These are phyloP conservation scores for Andrena cerasifolii DNA, from an alignment of 1,140 invertebrate genomes.

Conservation along the genomic window DNA sequence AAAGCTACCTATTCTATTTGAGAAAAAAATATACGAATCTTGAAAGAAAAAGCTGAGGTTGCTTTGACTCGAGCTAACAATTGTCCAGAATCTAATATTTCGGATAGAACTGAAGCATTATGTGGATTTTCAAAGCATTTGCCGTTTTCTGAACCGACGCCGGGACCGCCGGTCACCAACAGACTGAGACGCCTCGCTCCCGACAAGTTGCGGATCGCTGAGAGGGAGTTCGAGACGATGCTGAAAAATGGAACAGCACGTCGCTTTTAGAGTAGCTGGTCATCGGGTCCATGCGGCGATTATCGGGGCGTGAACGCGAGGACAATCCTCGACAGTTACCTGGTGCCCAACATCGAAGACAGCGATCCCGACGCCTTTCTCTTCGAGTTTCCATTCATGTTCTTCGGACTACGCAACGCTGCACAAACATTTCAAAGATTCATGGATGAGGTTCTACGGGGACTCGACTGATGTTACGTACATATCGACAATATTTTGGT, in stretches of 20 bases:
- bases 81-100: constrained; percentile 61
- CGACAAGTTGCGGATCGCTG: not conserved
- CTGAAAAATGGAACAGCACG: not conserved
- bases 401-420: not conserved
- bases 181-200: not conserved
- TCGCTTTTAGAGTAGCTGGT: not conserved
- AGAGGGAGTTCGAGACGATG: not conserved
- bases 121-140: too few relatives aligned
- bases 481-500: constrained; percentile 10
- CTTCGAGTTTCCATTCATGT: constrained; percentile 10
- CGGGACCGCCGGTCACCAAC: not conserved
- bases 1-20: too few relatives aligned
- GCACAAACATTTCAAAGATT: constrained; percentile 2
- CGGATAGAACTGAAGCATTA: too few relatives aligned
- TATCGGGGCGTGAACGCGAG: constrained; percentile 61
- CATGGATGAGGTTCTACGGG: not conserved
- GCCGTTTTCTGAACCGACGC: too few relatives aligned
- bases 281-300: constrained; percentile 55
- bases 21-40: too few relatives aligned
- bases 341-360: constrained; percentile 66
- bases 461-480: not conserved
- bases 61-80: constrained; percentile 59
- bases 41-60: too few relatives aligned
- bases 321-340: constrained; percentile 76
- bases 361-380: constrained; percentile 7